phyloP scores from a whole-genome alignment of 2,797 vertebrate species.

The Pangasius sanitwongsei region DNA sequence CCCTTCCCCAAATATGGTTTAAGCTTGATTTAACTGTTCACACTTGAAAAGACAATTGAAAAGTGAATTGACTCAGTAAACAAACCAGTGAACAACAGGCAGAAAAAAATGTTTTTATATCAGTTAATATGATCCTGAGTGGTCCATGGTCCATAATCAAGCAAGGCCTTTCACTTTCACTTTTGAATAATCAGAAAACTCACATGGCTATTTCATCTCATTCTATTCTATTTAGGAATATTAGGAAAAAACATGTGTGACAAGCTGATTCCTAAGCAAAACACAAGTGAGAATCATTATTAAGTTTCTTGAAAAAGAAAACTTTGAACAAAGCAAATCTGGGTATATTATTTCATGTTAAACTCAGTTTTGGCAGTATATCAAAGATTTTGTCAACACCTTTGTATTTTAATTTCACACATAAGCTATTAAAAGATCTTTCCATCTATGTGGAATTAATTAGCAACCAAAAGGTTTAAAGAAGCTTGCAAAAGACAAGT shows the following conservation, averaged over 20 bases:
- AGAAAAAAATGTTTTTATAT: too few species aligned
- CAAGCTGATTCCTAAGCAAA: not conserved
- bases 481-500: not conserved
- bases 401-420: constrained; percentile 7
- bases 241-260: not conserved
- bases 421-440: not conserved
- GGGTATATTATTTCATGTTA: not conserved
- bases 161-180: too few species aligned
- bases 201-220: too few species aligned
- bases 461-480: not conserved
- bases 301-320: not conserved
- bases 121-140: not conserved
- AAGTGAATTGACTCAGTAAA: too few species aligned
- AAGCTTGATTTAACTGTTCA: too few species aligned
- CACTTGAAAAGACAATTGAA: too few species aligned
- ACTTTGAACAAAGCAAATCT: not conserved
- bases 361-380: not conserved
- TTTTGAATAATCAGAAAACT: too few species aligned
- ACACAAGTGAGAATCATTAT: not conserved
- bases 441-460: not conserved
- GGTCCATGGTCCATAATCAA: not conserved
- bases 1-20: too few species aligned
- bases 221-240: not conserved
- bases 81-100: too few species aligned
- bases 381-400: not conserved